A percentile compares a stretch with the other conserved stretches of the same genome.
Conservation (phyloP, 2,113 vertebrate species). For the Zosterops lateralis region DNA sequence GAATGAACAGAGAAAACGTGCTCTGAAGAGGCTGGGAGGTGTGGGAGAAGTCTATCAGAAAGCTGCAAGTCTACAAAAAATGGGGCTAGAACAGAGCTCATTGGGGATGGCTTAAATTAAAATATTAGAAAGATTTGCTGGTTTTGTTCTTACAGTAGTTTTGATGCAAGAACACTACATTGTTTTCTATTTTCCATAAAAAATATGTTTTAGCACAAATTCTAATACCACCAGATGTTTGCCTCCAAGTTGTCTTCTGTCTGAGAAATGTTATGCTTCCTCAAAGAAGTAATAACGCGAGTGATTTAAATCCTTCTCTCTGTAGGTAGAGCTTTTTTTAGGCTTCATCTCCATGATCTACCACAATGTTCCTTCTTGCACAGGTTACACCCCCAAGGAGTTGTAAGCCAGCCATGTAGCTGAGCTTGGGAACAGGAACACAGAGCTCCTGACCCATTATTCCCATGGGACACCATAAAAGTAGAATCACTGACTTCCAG, state of each 20-base stretch:
- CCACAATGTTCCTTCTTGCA: background rate
- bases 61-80: background rate
- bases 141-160: background rate
- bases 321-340: background rate
- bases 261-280: background rate
- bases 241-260: background rate
- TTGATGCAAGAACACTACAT: background rate
- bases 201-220: background rate
- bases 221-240: background rate
- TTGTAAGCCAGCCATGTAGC: background rate
- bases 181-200: background rate
- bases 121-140: background rate
- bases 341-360: background rate
- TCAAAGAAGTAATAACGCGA: background rate
- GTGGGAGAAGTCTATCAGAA: background rate
- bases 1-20: background rate
- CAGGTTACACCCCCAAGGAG: background rate
- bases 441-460: background rate
- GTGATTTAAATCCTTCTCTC: background rate
- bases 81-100: rapidly evolving
- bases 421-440: background rate
- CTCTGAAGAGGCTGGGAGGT: background rate
- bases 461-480: background rate
- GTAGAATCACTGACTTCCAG: background rate
- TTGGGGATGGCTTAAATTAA: background rate